These are phyloP conservation scores for Magallana gigas DNA, from an alignment of 1,140 invertebrate species.

Conservation along the genomic window DNA sequence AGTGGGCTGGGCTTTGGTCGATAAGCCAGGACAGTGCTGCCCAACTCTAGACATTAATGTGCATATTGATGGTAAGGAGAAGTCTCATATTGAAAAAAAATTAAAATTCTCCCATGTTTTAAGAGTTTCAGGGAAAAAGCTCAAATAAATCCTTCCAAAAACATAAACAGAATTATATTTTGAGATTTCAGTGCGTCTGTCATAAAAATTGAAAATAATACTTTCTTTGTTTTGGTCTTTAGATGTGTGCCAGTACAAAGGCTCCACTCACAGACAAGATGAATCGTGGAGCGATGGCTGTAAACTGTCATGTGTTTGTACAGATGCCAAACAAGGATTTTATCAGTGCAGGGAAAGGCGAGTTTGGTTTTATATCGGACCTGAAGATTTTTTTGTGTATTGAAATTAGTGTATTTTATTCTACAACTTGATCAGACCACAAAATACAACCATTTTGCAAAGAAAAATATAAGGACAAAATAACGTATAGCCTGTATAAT, in stretches of 20 bases:
- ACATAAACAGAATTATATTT: no score
- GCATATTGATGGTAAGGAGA: not conserved
- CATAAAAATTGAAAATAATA: not conserved
- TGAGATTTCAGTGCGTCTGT: no score
- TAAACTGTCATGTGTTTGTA: slow-evolving; percentile 50
- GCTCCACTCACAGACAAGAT: slow-evolving; percentile 38
- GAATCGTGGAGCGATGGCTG: slow-evolving; percentile 55
- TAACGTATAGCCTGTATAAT: no score
- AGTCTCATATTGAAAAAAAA: not conserved
- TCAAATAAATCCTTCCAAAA: no score
- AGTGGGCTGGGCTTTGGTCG: slow-evolving; percentile 18
- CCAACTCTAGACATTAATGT: not conserved
- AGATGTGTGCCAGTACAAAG: slow-evolving; percentile 51
- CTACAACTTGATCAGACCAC: no score
- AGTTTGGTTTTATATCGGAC: not conserved
- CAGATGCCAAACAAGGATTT: slow-evolving; percentile 44
- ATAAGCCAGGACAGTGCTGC: slow-evolving; percentile 47
- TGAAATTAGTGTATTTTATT: no score
- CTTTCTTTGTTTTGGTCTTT: not conserved
- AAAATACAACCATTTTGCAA: no score
- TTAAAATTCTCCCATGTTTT: not conserved
- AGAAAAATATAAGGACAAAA: no score
- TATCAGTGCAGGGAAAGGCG: slow-evolving; percentile 57
- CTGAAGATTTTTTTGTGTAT: no score
- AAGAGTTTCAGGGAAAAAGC: not conserved